Base-by-base conservation (phyloP, 2,888 invertebrate genomes). In the Noctua pronuba region DNA sequence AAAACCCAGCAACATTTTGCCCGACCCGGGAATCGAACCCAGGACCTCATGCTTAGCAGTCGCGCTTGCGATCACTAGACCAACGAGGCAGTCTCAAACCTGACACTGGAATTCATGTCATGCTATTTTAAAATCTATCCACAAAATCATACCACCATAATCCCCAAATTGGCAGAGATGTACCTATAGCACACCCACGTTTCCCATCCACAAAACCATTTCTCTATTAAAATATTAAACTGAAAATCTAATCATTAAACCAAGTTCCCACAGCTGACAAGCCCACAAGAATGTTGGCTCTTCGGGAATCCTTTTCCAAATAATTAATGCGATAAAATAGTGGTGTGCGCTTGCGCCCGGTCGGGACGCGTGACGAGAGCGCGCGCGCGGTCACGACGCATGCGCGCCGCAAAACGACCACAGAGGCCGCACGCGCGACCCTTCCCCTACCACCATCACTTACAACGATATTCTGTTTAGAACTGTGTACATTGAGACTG, bases 321-420 rank as follows among this genome's bases (percentile, higher is more conserved):
- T 96, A 96, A 96, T 96, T 96, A 96, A 96, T 96, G 95, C 96
- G 96, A 96, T 96, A 96, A 96, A 96, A 96, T 95, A 95, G 96
- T 95, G 95, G 95, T 94, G 89, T 92, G 92, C 87, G 90, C 90
- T 81, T 88, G 93, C 92, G 91, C 92, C 92, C 87, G 91, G 88
- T 80, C 90, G 90, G 88, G 88, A 94, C 95, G 95, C 96, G 96
- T 96, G 96, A 96, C 96, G 95, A 92, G 94, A 93, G 95, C 94
- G 94, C 94, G 95, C 95, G 94, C 94, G 91, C 94, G 94, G 95
- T 96, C 96, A 96, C 96, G 96, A 96, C 95, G 96, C 95, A 94
- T 93, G 94, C 94, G 92, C 94, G 91, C 88, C 87, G 92, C 93
- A 91, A 93, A 93, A 94, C 94, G 93, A 94, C 92, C 93, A 91